Conservation (phyloP, 2,797 vertebrate genomes). For the Malacoraja senta region DNA sequence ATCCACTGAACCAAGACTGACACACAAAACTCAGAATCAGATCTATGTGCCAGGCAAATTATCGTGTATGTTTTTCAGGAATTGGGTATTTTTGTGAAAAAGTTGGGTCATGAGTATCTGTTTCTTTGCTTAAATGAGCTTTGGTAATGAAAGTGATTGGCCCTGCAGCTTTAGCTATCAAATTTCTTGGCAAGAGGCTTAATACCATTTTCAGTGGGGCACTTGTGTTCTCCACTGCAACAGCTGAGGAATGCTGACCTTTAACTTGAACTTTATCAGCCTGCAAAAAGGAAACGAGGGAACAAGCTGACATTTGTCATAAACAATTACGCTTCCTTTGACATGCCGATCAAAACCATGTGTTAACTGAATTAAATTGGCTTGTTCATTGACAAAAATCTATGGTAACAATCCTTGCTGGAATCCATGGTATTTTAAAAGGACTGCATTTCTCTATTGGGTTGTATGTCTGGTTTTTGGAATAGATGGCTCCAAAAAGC, state of each 20-base stretch:
- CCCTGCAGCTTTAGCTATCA: not conserved
- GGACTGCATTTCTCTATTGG: not conserved
- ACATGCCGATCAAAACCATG: not conserved
- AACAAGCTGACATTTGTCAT: not conserved
- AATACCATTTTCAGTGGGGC: not conserved
- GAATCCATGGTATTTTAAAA: constrained; percentile 2
- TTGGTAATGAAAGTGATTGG: not conserved
- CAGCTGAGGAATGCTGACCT: not conserved
- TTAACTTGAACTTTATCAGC: constrained; percentile 1
- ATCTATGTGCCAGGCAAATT: not conserved
- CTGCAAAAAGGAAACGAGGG: not conserved
- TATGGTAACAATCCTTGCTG: not conserved
- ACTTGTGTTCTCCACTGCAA: not conserved
- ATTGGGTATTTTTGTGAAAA: not conserved
- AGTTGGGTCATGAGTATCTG: not conserved
- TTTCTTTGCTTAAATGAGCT: not conserved
- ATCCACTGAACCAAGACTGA: not conserved
- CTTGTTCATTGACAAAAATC: not conserved
- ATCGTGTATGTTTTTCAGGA: not conserved
- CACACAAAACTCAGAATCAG: not conserved
- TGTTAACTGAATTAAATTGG: constrained; percentile 16
- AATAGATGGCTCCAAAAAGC: not conserved
- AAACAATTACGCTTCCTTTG: not conserved
- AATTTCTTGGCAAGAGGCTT: not conserved
- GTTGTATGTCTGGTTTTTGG: not conserved